phyloP scores from a whole-genome alignment of 2,888 invertebrate species.

The Pegoplata infirma region DNA sequence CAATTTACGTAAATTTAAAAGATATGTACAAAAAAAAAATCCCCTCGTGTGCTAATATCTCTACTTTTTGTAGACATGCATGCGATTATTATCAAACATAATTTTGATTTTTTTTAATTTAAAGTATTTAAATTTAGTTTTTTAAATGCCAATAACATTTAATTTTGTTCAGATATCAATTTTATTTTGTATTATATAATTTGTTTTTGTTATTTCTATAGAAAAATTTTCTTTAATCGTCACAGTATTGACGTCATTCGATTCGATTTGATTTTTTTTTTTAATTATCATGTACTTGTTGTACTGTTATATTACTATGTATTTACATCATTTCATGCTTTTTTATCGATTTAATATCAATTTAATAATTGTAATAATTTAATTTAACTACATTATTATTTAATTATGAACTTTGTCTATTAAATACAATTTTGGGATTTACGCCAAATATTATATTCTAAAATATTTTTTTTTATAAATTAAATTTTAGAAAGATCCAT shows the following conservation, averaged over 20 bases:
- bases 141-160: slow-evolving; percentile 3
- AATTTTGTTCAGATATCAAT: background rate
- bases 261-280: background rate
- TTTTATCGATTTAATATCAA: too few relatives aligned
- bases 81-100: background rate
- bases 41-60: background rate
- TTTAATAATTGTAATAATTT: too few relatives aligned
- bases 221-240: slow-evolving; percentile 5
- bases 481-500: too few relatives aligned
- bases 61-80: too few relatives aligned
- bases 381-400: too few relatives aligned
- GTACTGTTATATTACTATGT: too few relatives aligned
- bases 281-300: background rate
- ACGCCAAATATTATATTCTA: too few relatives aligned
- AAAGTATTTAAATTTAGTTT: background rate
- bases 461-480: too few relatives aligned
- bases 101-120: background rate
- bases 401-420: too few relatives aligned
- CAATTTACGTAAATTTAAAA: background rate
- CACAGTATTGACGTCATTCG: slow-evolving; percentile 42
- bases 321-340: too few relatives aligned
- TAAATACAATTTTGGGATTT: too few relatives aligned
- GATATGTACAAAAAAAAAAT: background rate
- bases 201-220: too few relatives aligned
- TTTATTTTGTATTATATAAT: background rate